phyloP scores from a whole-genome alignment of 2,888 invertebrate genomes.

The Ennomos quercinarius region DNA sequence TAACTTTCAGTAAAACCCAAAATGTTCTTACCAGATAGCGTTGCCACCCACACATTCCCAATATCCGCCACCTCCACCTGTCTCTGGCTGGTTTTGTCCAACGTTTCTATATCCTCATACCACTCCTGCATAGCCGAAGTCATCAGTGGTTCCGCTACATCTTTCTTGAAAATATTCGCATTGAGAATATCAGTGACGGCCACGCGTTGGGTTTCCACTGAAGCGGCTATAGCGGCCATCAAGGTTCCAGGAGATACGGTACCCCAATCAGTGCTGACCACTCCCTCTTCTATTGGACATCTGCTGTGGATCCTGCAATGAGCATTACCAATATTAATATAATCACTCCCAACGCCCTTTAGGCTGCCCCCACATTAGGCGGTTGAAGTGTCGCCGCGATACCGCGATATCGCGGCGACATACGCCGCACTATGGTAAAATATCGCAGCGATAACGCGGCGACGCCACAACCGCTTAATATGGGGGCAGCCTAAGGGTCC shows the following conservation, averaged over 20 bases:
- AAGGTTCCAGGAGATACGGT: constrained; percentile 86
- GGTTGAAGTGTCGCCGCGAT: no score
- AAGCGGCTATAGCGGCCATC: constrained; percentile 86
- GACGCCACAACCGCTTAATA: no score
- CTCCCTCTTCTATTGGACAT: constrained; percentile 89
- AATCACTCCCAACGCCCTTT: no score
- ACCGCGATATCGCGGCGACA: no score
- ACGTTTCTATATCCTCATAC: constrained; percentile 66
- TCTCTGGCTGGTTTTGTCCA: constrained; percentile 46
- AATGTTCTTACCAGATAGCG: constrained; percentile 81
- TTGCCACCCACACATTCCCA: constrained; percentile 87
- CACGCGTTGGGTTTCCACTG: constrained; percentile 86
- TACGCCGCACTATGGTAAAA: no score
- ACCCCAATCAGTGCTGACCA: constrained; percentile 87
- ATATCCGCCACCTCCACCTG: constrained; percentile 62
- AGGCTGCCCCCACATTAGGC: no score
- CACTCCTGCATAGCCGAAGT: constrained; percentile 69
- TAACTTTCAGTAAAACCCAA: not conserved
- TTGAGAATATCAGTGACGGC: constrained; percentile 76
- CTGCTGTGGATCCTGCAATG: constrained; percentile 70
- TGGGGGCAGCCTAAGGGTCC: no score
- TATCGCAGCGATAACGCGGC: no score
- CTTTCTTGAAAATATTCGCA: constrained; percentile 70
- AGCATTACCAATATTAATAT: not conserved
- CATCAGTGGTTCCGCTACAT: constrained; percentile 70